A percentile compares a stretch with the other conserved stretches of the same genome.
Evolutionary conservation across 2,797 vertebrate genomes (phyloP).

Genomic region (Meriones psammophilus): DNA sequence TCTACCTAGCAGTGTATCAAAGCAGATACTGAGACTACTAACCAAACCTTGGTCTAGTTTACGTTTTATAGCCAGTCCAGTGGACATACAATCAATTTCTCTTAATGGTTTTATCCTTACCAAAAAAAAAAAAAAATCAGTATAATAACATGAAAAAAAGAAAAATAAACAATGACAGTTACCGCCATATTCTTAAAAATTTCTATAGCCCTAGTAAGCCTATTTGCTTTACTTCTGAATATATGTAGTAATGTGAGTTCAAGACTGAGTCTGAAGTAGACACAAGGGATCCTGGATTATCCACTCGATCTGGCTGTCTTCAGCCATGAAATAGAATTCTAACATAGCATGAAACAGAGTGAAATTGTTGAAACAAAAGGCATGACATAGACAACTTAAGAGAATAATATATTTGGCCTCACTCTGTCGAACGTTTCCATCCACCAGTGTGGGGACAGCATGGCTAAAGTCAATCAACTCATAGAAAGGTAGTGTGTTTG

Average conservation of each 20-base stretch:
- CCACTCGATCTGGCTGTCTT: not conserved
- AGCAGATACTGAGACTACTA: no score
- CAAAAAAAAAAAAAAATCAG: slow-evolving; percentile 56
- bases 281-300: not conserved
- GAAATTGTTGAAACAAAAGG: not conserved
- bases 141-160: not conserved
- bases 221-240: not conserved
- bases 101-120: not conserved
- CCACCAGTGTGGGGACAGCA: not conserved
- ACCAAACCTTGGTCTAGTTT: not conserved
- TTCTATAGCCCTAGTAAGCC: not conserved
- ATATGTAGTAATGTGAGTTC: not conserved
- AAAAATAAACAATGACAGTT: not conserved
- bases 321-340: not conserved
- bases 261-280: not conserved
- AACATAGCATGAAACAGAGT: not conserved
- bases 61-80: not conserved
- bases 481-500: not conserved
- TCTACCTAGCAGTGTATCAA: no score
- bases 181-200: not conserved
- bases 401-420: not conserved
- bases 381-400: not conserved
- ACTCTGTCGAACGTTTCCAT: no score
- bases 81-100: not conserved
- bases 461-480: not conserved